phyloP scores from a whole-genome alignment of 2,113 vertebrate genomes.

The Pomatostomus ruficeps region DNA sequence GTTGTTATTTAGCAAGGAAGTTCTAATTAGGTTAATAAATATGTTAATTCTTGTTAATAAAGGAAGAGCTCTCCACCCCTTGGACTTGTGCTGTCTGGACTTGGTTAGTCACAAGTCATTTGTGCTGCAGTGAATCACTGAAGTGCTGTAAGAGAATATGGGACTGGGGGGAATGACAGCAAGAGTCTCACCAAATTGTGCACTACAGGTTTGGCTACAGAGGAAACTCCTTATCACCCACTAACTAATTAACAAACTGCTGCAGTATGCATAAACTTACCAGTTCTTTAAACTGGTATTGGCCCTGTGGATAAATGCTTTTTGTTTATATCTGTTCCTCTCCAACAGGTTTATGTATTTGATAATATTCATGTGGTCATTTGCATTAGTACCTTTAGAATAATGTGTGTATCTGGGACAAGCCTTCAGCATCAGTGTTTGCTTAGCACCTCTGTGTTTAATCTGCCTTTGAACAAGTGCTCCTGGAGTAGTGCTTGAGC shows the following conservation, averaged over 20 bases:
- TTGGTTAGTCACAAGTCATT: rapidly evolving
- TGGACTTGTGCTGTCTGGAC: not conserved
- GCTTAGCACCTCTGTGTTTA: not conserved
- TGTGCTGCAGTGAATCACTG: not conserved
- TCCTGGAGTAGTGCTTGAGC: not conserved
- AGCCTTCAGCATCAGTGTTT: not conserved
- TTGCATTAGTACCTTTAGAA: not conserved
- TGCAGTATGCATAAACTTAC: not conserved
- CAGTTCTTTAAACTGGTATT: not conserved
- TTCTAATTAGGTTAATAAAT: not conserved
- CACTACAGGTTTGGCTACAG: not conserved
- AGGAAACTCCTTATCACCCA: not conserved
- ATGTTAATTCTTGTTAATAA: not conserved
- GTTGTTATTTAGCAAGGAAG: not conserved
- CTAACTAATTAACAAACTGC: not conserved
- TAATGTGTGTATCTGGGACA: not conserved
- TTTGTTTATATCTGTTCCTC: not conserved
- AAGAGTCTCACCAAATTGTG: not conserved
- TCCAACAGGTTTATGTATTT: not conserved
- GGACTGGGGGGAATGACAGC: not conserved
- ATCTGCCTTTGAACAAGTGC: not conserved
- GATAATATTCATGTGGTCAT: not conserved
- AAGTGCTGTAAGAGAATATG: not conserved
- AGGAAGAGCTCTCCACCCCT: not conserved
- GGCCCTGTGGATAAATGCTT: not conserved